Evolutionary conservation across 1,140 invertebrate genomes (phyloP).

Genomic region (Leptoteleia sp.): DNA sequence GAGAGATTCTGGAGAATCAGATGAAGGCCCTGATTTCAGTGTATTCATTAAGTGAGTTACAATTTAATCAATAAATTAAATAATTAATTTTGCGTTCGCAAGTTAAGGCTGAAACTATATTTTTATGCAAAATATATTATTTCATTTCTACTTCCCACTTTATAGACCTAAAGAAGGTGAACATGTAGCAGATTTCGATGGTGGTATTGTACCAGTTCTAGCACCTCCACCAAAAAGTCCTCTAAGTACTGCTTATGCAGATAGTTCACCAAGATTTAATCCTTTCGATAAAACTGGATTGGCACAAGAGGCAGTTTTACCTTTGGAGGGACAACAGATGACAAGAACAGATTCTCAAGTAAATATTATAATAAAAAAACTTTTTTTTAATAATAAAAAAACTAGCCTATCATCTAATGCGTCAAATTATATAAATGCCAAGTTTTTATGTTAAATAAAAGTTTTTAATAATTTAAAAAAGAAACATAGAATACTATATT

Average conservation of each 20-base stretch:
- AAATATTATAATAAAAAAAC: too few relatives aligned
- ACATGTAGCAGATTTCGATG: constrained; percentile 68
- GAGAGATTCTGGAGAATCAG: constrained; percentile 87
- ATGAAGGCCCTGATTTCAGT: constrained; percentile 88
- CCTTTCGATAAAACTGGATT: constrained; percentile 89
- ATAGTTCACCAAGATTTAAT: constrained; percentile 82
- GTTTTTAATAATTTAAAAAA: too few relatives aligned
- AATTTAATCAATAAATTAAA: too few relatives aligned
- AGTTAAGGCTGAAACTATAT: too few relatives aligned
- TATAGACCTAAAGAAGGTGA: constrained; percentile 84
- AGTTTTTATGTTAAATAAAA: too few relatives aligned
- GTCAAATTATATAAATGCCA: too few relatives aligned
- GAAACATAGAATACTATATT: background rate
- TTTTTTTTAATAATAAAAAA: too few relatives aligned
- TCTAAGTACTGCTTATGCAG: constrained; percentile 80
- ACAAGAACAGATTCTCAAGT: constrained; percentile 78
- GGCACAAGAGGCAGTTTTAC: constrained; percentile 75
- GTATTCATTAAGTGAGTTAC: constrained; percentile 87
- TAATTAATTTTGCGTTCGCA: too few relatives aligned
- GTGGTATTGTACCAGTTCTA: constrained; percentile 84
- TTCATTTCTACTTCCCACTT: too few relatives aligned
- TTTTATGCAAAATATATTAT: too few relatives aligned
- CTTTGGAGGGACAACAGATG: constrained; percentile 68
- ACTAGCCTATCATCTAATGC: too few relatives aligned
- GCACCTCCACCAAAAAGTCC: constrained; percentile 87